Conservation (phyloP, 1,140 invertebrate species). For the Bombus terrestris region DNA sequence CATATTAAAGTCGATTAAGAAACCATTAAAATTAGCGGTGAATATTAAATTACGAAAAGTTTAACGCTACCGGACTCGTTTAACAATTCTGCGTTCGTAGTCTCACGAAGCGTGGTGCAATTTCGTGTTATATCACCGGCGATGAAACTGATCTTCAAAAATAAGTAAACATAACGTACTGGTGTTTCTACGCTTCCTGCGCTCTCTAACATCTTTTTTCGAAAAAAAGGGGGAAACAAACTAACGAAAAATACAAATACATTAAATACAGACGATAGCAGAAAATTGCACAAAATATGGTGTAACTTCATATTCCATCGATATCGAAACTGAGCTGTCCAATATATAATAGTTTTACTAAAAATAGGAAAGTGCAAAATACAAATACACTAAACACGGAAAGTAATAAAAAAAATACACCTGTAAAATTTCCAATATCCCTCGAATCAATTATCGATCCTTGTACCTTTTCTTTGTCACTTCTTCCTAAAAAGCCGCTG, state of each 20-base stretch:
- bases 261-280: no score
- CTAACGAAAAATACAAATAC: no score
- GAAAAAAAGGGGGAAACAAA: no score
- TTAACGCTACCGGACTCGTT: background rate
- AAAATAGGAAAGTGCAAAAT: no score
- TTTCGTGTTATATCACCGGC: background rate
- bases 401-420: background rate
- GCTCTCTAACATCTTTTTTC: no score
- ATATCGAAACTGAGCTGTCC: no score
- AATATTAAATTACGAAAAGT: background rate
- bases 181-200: no score
- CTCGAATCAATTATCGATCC: background rate
- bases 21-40: constrained; percentile 2
- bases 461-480: background rate
- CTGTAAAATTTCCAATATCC: background rate
- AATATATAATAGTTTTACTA: no score
- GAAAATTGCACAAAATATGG: no score
- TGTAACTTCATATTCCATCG: no score
- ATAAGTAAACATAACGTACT: background rate
- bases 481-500: background rate
- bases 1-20: background rate
- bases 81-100: background rate
- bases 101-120: background rate
- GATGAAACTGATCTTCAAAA: background rate
- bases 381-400: no score